Evolutionary conservation across 2,888 invertebrate species (phyloP), one percentile per base, ranked within the genome.

Genomic region (Trichacis sp.): DNA sequence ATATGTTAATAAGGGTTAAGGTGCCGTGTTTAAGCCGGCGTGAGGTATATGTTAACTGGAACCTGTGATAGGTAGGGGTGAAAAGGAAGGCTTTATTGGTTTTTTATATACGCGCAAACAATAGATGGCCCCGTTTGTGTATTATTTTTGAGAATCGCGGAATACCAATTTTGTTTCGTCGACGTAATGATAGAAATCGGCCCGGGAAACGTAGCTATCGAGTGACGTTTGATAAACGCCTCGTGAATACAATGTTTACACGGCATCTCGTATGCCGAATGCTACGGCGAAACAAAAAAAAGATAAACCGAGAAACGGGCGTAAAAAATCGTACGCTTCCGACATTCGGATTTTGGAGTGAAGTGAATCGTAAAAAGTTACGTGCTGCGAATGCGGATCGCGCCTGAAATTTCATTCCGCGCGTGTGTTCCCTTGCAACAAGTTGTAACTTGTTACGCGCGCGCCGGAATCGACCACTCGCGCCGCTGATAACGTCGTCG

Each of bases 311-410:
- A n/a, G n/a, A 59, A 54, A 53, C 24, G 24, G 64, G 55, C 63
- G 64, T 64, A 64, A 68, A 68, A 68, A 68, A 68, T 59, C 60
- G 64, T 61, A 55, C 58, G 64, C 58, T 68, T 68, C 68, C 68
- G 68, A 64, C 64, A 55, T 64, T 61, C 58, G 55, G 51, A 60
- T 68, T 68, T 68, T 64, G 61, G 54, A 61, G 55, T 36, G 54
- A 51, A 18, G 48, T 42, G 58, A 58, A 68, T 64, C 64, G 57
- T 68, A 68, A 68, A 68, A 61, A 68, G 66, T 58, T 68, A 56
- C 68, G 46, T 61, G 60, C 54, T 42, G 58, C 60, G 61, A 68
- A 64, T 64, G 51, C 54, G 45, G 24, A 51, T 46, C 30, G 57
- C 62, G 55, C 53, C 58, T n/a, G 57, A 68, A 57, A 57, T 64